Evolutionary conservation across 2,113 vertebrate species (phyloP), one percentile per base, ranked within the genome.

Genomic region (Poicephalus gulielmi): DNA sequence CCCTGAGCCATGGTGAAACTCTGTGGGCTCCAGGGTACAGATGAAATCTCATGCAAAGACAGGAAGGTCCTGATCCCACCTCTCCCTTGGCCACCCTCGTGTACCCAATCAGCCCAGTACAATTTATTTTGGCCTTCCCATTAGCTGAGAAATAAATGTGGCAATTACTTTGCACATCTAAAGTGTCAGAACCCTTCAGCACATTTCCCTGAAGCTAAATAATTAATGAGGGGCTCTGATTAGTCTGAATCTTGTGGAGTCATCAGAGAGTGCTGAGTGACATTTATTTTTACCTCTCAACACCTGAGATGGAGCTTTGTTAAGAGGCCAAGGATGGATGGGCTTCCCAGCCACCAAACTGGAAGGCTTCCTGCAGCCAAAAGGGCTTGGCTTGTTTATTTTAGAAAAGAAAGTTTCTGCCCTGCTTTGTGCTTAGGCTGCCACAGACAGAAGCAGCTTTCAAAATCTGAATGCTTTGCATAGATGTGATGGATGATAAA

Each of bases 191-290:
- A 86, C 35, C 55, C 52, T 81, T 90, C 8, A 17, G 73, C 92
- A 82, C 76, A 11, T 84, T 76, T 92, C 31, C 31, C 76, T 16
- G n/a, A 76, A 88, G 66, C 39, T 92, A 86, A 94, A 92, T 92
- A 92, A 96, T 94, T 93, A 93, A 96, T 78, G 77, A 70, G 71
- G 62, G 17, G 39, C 47, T 88, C 80, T 75, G 88, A 93, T 84
- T 44, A 81, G 47, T 4, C 2, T 39, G 55, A 90, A 88, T 64
- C 49, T 77, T 13, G 41, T 73, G 60, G 75, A 83, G 81, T 53
- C 55, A 39, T 46, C 85, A 83, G 46, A 35, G 35, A 80, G 50
- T 2, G 0, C 1, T 4, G 14, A 77, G 13, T 63, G 76, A 86
- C 60, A 83, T 92, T 88, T 83, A 44, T 87, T 86, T 96, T 75